Base-by-base conservation (phyloP, 2,797 vertebrate species). In the Oreochromis grahami region DNA sequence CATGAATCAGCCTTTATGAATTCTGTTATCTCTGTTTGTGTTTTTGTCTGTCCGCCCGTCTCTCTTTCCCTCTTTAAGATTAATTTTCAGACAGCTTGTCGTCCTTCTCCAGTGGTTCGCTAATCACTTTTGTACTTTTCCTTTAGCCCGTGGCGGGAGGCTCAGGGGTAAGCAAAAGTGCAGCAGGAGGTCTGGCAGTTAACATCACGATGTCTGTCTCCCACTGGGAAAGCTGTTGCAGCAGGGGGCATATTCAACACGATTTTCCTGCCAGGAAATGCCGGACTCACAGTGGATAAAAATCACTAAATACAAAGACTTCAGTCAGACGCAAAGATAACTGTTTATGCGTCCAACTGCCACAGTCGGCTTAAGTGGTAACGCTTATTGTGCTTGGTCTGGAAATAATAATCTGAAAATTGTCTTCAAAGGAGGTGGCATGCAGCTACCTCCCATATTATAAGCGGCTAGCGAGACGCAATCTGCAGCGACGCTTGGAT, bases 61-160 rank as follows among this genome's bases (percentile, higher is more conserved):
- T 88, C 84, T 60, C 79, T 84, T 78, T 92, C 90, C 90, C 86
- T 86, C 89, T 86, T 88, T 87, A 78, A 82, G 84, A 90, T 87
- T 86, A 90, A 68, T 86, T 84, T 88, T 91, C 88, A 91, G 91
- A 81, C 87, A n/a, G 77, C 78, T 84, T 86, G 76, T 85, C 86
- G 88, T 84, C 85, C 76, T 80, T 86, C 90, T 85, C 89, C 81
- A 89, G 90, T 65, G 6, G 77, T 91, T 91, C 36, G 24, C 90
- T 95, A 96, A 95, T 95, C 89, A 92, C 93, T 94, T 95, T 95
- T 95, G 93, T 96, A 91, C 92, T 96, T 95, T 95, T 94, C 89
- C 91, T 94, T 76, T 87, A 91, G 93, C 87, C 93, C 91, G 58
- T 94, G 92, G 89, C 91, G 80, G 90, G 91, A 92, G 87, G 91